Evolutionary conservation across 2,797 vertebrate species (phyloP).

Genomic region (Enteromius mattozi): DNA sequence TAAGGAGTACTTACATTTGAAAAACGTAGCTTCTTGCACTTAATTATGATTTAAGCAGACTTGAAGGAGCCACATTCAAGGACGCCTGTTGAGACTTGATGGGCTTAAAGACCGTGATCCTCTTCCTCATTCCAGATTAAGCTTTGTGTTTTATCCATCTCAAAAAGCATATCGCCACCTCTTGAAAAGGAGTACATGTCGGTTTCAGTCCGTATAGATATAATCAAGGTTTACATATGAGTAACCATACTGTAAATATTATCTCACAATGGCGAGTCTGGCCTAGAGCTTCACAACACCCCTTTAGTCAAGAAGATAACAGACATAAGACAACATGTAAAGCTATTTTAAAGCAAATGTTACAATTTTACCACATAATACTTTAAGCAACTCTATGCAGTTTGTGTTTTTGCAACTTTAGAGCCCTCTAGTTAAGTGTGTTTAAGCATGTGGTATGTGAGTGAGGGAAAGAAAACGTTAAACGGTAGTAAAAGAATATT

Average conservation of each 20-base stretch:
- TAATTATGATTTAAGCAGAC: neutral
- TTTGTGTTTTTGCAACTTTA: neutral
- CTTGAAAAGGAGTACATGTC: slow-evolving; percentile 13
- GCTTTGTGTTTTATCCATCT: neutral
- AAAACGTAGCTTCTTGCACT: neutral
- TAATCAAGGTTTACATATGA: neutral
- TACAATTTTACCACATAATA: neutral
- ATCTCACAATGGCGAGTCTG: neutral
- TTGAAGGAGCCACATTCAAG: neutral
- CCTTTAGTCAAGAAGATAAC: neutral
- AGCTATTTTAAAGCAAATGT: neutral
- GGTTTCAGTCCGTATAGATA: neutral
- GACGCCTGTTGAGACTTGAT: neutral
- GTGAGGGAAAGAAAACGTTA: neutral
- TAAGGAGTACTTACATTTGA: slow-evolving; percentile 25
- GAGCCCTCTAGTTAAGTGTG: neutral
- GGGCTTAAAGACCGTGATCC: slow-evolving; percentile 3
- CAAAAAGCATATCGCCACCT: slow-evolving; percentile 13
- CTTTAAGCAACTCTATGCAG: neutral
- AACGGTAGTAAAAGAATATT: neutral
- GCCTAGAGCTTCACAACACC: neutral
- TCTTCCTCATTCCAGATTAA: slow-evolving; percentile 16
- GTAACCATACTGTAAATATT: neutral
- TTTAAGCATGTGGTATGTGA: neutral
- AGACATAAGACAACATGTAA: neutral